phyloP scores from a whole-genome alignment of 2,888 invertebrate species.

The Trachelus troglodyta region DNA sequence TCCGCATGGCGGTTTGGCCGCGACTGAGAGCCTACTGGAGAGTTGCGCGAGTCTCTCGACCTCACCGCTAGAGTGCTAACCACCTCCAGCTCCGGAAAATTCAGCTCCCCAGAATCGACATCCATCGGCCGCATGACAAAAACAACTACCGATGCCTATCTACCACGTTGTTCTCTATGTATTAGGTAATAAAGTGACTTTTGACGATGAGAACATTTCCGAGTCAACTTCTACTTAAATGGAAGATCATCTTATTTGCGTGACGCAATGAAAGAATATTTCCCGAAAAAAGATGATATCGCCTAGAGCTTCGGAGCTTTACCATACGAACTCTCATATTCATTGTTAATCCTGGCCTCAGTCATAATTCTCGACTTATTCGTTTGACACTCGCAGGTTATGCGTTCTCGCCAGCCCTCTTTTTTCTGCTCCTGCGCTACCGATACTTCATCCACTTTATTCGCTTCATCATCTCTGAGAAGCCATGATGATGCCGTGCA shows the following conservation, averaged over 20 bases:
- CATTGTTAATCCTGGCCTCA: not conserved
- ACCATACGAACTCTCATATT: constrained; percentile 23
- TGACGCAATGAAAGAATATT: too few species aligned
- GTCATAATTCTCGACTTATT: constrained; percentile 6
- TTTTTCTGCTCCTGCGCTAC: not conserved
- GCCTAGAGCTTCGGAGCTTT: not conserved
- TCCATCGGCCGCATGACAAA: constrained; percentile 11
- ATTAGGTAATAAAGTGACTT: constrained; percentile 31
- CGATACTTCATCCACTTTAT: constrained; percentile 8
- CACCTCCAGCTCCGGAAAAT: constrained; percentile 29
- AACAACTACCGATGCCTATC: constrained; percentile 27
- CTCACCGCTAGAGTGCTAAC: constrained; percentile 51
- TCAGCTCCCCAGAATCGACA: constrained; percentile 25
- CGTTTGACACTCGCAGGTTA: not conserved
- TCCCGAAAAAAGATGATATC: not conserved
- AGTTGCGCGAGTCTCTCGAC: constrained; percentile 50
- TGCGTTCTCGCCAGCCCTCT: not conserved
- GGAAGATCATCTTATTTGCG: constrained; percentile 14
- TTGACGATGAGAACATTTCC: constrained; percentile 25
- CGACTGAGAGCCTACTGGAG: constrained; percentile 56
- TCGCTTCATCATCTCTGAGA: constrained; percentile 17
- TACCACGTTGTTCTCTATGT: constrained; percentile 29
- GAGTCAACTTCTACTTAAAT: constrained; percentile 34
- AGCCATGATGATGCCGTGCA: not conserved
- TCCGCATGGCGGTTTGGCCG: constrained; percentile 53